A percentile compares a stretch with the other conserved stretches of the same genome.
Conservation (phyloP, 2,113 vertebrate species). For the Dendropsophus ebraccatus region DNA sequence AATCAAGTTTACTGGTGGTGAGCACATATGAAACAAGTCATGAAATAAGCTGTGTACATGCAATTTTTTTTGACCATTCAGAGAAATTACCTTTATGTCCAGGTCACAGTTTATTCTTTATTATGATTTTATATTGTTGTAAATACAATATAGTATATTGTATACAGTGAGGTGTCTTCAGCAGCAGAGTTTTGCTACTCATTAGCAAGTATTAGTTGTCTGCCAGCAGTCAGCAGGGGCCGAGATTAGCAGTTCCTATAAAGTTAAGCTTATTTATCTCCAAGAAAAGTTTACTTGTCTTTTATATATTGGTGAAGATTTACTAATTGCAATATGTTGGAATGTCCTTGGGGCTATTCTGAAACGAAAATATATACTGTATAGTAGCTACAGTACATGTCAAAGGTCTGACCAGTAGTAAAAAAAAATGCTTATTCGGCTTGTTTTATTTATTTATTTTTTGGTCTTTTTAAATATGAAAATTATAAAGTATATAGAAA, state of each 20-base stretch:
- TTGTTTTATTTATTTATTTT: no score
- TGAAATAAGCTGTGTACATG: no score
- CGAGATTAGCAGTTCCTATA: conserved; percentile 43
- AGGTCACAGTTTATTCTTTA: not conserved
- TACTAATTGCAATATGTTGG: not conserved
- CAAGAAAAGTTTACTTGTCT: conserved; percentile 1
- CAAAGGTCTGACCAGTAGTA: no score
- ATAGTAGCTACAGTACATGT: no score
- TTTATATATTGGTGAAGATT: conserved; percentile 15
- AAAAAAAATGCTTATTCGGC: no score
- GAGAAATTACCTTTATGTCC: not conserved
- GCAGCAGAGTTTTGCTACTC: not conserved
- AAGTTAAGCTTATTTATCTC: conserved; percentile 32
- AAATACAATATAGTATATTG: not conserved
- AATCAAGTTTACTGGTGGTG: no score
- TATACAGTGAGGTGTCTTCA: conserved; percentile 1
- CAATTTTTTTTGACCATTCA: not conserved
- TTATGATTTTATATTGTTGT: not conserved
- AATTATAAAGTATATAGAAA: no score
- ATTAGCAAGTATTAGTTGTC: conserved; percentile 33
- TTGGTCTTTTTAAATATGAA: no score
- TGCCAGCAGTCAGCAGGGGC: conserved; percentile 10
- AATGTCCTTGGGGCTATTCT: not conserved
- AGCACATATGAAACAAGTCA: not conserved
- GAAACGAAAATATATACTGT: not conserved